Percentiles rank a stretch among this genome's conserved stretches.
Evolutionary conservation across 2,888 invertebrate genomes (phyloP).

Genomic region (Pecten maximus): DNA sequence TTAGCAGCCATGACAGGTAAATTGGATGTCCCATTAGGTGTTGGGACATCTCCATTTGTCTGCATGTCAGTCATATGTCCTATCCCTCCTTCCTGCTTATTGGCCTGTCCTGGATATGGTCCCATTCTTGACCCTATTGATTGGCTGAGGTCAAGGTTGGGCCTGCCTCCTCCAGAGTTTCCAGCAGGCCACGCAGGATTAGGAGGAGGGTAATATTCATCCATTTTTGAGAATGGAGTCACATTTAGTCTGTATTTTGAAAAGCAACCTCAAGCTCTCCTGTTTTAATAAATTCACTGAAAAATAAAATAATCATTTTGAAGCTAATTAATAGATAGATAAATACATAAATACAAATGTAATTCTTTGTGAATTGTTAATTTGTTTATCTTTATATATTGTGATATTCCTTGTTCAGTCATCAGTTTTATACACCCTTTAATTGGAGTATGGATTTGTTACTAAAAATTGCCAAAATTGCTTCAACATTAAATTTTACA

Average conservation of each 20-base stretch:
- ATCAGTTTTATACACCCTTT: too few species aligned
- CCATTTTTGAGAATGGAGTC: neutral
- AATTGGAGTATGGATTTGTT: too few species aligned
- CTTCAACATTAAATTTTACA: too few species aligned
- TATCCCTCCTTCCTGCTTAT: conserved; percentile 27
- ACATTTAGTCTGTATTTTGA: neutral
- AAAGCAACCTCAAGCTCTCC: neutral
- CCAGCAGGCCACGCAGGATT: conserved; percentile 30
- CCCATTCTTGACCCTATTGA: conserved; percentile 24
- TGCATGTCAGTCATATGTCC: neutral
- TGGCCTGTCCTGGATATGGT: conserved; percentile 4
- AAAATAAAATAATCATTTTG: neutral
- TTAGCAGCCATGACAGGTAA: conserved; percentile 64
- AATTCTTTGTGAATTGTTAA: too few species aligned
- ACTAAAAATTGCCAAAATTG: too few species aligned
- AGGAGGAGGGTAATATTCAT: conserved; percentile 15
- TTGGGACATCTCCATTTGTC: conserved; percentile 35
- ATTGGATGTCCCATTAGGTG: conserved; percentile 16
- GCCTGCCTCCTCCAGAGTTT: conserved; percentile 30
- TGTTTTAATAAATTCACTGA: neutral
- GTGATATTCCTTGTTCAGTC: too few species aligned
- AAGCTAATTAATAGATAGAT: neutral
- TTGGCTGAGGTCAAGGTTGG: neutral
- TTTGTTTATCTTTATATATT: too few species aligned
- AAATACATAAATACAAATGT: too few species aligned